Evolutionary conservation across 1,140 invertebrate genomes (phyloP).

Genomic region (Lasaia peninsularis): DNA sequence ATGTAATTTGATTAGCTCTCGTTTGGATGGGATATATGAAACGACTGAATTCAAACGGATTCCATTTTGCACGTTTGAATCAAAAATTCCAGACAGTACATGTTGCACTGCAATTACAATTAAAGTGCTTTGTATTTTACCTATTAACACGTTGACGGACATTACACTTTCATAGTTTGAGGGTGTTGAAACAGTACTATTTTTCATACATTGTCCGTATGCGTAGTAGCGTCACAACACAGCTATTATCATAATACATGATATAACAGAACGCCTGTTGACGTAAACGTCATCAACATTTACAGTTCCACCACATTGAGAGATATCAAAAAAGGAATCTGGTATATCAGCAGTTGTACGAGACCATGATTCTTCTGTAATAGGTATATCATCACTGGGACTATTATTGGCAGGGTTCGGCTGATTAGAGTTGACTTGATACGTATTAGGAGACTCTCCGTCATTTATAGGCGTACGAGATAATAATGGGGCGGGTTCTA

Average conservation of each 20-base stretch:
- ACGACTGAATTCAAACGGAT: too few relatives aligned
- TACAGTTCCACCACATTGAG: slow-evolving; percentile 20
- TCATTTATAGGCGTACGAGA: slow-evolving; percentile 5
- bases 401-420: neutral
- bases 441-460: neutral
- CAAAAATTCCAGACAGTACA: too few relatives aligned
- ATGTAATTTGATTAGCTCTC: neutral
- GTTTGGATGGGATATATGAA: too few relatives aligned
- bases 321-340: slow-evolving; percentile 28
- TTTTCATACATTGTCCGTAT: slow-evolving; percentile 18
- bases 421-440: slow-evolving; percentile 8
- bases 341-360: slow-evolving; percentile 22
- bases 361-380: slow-evolving; percentile 2
- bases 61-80: too few relatives aligned
- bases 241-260: slow-evolving; percentile 14
- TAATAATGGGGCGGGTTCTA: slow-evolving; percentile 12
- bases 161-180: slow-evolving; percentile 1
- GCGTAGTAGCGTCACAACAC: slow-evolving; percentile 19
- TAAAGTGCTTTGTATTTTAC: too few relatives aligned
- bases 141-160: slow-evolving; percentile 12
- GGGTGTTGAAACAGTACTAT: slow-evolving; percentile 7
- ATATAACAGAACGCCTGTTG: slow-evolving; percentile 17
- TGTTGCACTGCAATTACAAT: too few relatives aligned
- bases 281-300: slow-evolving; percentile 21
- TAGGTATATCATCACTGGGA: neutral